Evolutionary conservation across 2,888 invertebrate genomes (phyloP), one percentile per base, ranked within the genome.

Genomic region (Thymelicus acteon): DNA sequence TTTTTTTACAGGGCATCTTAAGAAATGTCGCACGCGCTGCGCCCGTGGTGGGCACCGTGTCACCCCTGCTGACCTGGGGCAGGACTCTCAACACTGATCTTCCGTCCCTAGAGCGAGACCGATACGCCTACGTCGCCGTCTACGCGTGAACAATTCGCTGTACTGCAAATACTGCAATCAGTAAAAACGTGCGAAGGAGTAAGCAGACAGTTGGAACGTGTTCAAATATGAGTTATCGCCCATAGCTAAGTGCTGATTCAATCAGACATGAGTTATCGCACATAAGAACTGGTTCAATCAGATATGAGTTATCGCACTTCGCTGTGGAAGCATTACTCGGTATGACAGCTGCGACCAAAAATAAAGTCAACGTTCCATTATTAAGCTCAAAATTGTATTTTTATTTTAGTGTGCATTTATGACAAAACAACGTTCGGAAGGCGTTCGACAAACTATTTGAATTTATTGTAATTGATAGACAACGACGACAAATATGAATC

Each of bases 1-100:
- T 75, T 75, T 83, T 76, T 75, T 82, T 85, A 24, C 85, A 92
- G 92, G 85, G 77, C 78, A 81, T 83, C 83, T 80, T 86, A 91
- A 90, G 77, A 86, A 87, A 79, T 91, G 91, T 83, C 82, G 84
- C 78, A 65, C 92, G 92, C 88, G 92, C 92, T 90, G 92, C 92
- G 78, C 92, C 93, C 87, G 88, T 93, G 77, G 89, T 93, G 77
- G 93, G 93, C 85, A 93, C 93, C 81, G 90, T 93, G 73, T 93
- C 93, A 13, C 93, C 93, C 7, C 87, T 93, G 66, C 87, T 93
- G 76, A 91, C 91, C 31, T 93, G 93, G 93, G 93, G 93, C 75
- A 81, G 93, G 72, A 93, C 92, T 2, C 88, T 93, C 79, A 90
- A 93, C 88, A 91, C 92, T 83, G 91, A 92, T 78, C 77, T 90